Evolutionary conservation across 1,140 invertebrate species (phyloP).

Genomic region (Linepithema humile): DNA sequence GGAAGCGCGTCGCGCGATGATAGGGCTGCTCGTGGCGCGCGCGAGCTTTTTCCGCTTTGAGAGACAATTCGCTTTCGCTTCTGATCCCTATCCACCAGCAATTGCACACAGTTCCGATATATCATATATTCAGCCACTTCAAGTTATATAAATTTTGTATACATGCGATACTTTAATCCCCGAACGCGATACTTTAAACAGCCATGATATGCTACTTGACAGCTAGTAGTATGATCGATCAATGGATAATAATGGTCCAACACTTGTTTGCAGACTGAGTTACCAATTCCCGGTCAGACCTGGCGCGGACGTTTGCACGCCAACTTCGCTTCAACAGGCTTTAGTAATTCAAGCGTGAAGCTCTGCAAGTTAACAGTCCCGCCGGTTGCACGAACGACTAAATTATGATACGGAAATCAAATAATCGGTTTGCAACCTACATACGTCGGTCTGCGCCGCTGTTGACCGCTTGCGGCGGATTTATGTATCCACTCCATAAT

Average conservation of each 20-base stretch:
- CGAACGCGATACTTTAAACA: constrained; percentile 11
- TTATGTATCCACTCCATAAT: neutral
- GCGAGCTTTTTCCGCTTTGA: neutral
- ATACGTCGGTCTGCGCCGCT: neutral
- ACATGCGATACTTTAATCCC: too few relatives aligned
- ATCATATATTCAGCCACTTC: too few relatives aligned
- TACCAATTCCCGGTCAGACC: constrained; percentile 38
- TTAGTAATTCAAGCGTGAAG: constrained; percentile 49
- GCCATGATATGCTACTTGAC: neutral
- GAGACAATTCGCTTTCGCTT: neutral
- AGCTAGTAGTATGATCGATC: constrained; percentile 25
- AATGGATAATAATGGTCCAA: constrained; percentile 50
- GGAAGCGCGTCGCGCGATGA: constrained; percentile 15
- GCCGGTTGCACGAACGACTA: constrained; percentile 45
- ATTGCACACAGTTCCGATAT: neutral
- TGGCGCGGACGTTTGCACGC: constrained; percentile 49
- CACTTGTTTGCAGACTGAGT: constrained; percentile 50
- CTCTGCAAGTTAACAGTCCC: constrained; percentile 36
- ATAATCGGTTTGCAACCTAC: constrained; percentile 43
- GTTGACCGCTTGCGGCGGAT: neutral
- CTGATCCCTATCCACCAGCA: too few relatives aligned
- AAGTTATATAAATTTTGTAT: too few relatives aligned
- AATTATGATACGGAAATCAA: constrained; percentile 53
- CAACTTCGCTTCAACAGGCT: constrained; percentile 51
- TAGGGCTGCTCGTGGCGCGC: neutral